Percentiles rank a stretch among this genome's conserved stretches.
Conservation (phyloP, 2,888 invertebrate species). For the Idaea aversata region DNA sequence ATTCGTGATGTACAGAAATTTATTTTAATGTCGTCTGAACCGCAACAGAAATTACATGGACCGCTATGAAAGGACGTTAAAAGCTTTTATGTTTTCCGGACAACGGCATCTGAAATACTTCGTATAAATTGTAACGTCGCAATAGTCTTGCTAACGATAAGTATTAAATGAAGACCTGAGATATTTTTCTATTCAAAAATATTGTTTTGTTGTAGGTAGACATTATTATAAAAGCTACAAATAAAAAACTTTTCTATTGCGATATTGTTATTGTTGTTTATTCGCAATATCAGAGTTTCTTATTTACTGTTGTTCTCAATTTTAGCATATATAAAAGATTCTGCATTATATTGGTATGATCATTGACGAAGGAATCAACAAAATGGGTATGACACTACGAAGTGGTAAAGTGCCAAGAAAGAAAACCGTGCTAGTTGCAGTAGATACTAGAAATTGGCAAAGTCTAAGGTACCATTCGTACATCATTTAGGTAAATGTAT, state of each 20-base stretch:
- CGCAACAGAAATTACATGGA: conserved; percentile 47
- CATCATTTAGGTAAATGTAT: conserved; percentile 28
- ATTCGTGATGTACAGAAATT: conserved; percentile 37
- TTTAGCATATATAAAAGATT: background rate
- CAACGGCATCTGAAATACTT: conserved; percentile 46
- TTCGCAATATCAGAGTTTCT: background rate
- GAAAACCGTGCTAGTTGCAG: background rate
- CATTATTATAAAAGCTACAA: background rate
- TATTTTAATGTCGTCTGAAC: conserved; percentile 55
- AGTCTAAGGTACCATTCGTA: conserved; percentile 4
- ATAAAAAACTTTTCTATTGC: background rate
- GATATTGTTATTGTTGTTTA: background rate
- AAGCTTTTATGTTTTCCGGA: conserved; percentile 68
- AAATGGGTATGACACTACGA: no score
- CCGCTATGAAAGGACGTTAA: conserved; percentile 50
- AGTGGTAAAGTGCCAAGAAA: no score
- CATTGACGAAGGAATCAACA: no score
- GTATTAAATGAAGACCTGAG: conserved; percentile 19
- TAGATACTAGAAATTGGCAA: conserved; percentile 8
- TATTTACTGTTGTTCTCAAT: background rate
- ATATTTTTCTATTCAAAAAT: conserved; percentile 11
- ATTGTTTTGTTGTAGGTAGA: conserved; percentile 5
- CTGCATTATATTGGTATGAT: background rate
- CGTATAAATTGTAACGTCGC: conserved; percentile 22
- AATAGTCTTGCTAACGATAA: conserved; percentile 22